These are phyloP conservation scores for Drosophila dives DNA, from an alignment of 2,888 invertebrate species.

Conservation along the genomic window DNA sequence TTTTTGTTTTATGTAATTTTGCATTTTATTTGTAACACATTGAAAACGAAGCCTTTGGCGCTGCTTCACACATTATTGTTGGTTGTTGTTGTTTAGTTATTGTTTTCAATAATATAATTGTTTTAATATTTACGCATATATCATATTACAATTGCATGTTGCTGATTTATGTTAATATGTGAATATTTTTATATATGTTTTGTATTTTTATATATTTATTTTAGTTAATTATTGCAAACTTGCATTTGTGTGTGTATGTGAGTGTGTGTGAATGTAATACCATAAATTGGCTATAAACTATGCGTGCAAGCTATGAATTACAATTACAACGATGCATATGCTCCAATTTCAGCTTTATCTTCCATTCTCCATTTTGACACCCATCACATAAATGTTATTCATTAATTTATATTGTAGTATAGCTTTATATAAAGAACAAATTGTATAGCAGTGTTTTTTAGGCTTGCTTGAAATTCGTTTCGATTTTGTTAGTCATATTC, in stretches of 20 bases:
- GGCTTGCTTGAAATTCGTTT: constrained; percentile 64
- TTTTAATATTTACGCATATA: constrained; percentile 50
- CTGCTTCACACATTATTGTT: constrained; percentile 55
- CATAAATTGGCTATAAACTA: constrained; percentile 44
- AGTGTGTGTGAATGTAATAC: constrained; percentile 41
- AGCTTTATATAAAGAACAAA: constrained; percentile 28
- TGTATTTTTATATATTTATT: constrained; percentile 10
- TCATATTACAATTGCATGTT: constrained; percentile 57
- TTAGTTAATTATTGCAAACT: constrained; percentile 31
- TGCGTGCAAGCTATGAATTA: constrained; percentile 36
- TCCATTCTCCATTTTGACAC: constrained; percentile 12
- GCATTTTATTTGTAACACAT: constrained; percentile 74
- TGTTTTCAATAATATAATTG: constrained; percentile 35
- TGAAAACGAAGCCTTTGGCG: constrained; percentile 77
- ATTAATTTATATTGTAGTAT: constrained; percentile 22
- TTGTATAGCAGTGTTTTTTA: constrained; percentile 37
- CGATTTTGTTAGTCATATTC: constrained; percentile 41
- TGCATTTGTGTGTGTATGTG: constrained; percentile 17
- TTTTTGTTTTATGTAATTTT: constrained; percentile 45
- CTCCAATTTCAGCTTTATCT: constrained; percentile 2
- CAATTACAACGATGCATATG: constrained; percentile 34
- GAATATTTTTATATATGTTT: constrained; percentile 25
- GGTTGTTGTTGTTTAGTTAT: constrained; percentile 29
- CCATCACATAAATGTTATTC: constrained; percentile 31
- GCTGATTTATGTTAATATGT: constrained; percentile 27